phyloP scores from a whole-genome alignment of 2,888 invertebrate genomes.

The Drosophila affinis region DNA sequence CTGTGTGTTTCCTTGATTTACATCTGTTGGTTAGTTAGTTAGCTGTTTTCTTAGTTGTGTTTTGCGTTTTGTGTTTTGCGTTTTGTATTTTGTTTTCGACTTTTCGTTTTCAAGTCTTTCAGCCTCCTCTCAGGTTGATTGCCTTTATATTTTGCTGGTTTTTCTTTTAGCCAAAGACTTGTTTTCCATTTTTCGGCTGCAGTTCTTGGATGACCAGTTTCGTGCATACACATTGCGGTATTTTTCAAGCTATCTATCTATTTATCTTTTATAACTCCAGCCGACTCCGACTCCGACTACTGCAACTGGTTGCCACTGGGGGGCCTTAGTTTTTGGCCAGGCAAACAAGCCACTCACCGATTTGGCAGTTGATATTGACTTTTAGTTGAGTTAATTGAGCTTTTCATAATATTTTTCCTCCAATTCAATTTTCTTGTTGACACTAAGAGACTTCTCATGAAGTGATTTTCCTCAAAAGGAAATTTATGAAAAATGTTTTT shows the following conservation, averaged over 20 bases:
- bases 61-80: background rate
- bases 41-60: constrained; percentile 25
- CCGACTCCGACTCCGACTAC: background rate
- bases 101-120: constrained; percentile 51
- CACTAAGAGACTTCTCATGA: background rate
- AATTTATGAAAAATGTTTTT: background rate
- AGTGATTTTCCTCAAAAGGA: constrained; percentile 15
- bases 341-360: constrained; percentile 48
- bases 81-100: constrained; percentile 34
- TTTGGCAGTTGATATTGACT: constrained; percentile 75
- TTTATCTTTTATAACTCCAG: background rate
- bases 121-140: constrained; percentile 49
- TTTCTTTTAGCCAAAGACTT: constrained; percentile 60
- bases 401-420: constrained; percentile 47
- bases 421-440: constrained; percentile 25
- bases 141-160: constrained; percentile 49
- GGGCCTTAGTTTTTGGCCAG: constrained; percentile 38
- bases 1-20: constrained; percentile 71
- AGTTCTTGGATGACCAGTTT: constrained; percentile 78
- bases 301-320: constrained; percentile 44
- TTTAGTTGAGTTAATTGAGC: constrained; percentile 68
- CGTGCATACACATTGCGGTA: constrained; percentile 54
- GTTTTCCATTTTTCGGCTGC: constrained; percentile 58
- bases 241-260: constrained; percentile 43
- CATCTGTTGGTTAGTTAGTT: constrained; percentile 56